Conservation (phyloP, 2,113 vertebrate genomes). For the Phalacrocorax brasilianus region DNA sequence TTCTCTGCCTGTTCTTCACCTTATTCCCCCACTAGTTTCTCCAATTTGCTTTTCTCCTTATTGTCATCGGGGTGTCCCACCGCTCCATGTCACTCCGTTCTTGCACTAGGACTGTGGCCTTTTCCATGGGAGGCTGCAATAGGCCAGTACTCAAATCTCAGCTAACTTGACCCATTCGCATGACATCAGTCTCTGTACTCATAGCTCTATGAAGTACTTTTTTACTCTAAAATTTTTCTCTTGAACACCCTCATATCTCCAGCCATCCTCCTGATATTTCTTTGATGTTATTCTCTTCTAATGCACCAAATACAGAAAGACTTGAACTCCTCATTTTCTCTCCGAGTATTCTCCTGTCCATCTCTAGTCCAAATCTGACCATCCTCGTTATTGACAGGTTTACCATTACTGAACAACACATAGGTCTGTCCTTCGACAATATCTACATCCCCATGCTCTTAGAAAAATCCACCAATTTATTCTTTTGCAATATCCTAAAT, state of each 20-base stretch:
- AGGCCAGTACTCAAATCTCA: neutral
- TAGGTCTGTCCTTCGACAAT: neutral
- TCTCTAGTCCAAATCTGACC: neutral
- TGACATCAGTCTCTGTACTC: neutral
- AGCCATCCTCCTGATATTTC: neutral
- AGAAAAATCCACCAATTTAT: neutral
- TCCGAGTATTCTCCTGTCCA: neutral
- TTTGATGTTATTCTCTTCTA: neutral
- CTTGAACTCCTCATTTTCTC: neutral
- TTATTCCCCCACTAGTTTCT: neutral
- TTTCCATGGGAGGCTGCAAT: neutral
- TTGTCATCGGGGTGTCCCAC: no score
- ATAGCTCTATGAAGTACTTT: neutral
- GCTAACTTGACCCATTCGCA: neutral
- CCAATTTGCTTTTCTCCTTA: neutral
- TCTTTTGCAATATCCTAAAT: neutral
- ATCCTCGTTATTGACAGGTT: neutral
- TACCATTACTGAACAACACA: neutral
- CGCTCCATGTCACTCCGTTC: neutral
- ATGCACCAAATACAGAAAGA: neutral
- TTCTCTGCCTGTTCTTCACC: neutral
- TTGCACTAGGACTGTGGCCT: neutral
- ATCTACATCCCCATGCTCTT: fast-evolving
- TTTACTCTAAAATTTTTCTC: neutral
- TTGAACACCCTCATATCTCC: neutral